Evolutionary conservation across 2,888 invertebrate species (phyloP).

Genomic region (Epistrophella euchroma): DNA sequence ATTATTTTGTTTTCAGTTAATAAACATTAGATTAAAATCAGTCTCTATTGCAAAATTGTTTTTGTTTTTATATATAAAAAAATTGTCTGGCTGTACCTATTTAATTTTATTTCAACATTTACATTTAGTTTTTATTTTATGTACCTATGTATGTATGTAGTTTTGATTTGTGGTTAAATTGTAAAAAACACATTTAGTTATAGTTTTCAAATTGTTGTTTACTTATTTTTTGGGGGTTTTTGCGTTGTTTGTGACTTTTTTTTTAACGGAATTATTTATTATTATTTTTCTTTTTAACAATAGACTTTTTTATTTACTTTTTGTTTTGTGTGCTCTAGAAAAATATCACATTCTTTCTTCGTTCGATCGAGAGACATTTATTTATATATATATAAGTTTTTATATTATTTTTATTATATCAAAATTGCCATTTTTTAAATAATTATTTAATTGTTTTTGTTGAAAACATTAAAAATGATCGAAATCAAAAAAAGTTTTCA

Average conservation of each 20-base stretch:
- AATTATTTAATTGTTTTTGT: slow-evolving; percentile 36
- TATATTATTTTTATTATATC: slow-evolving; percentile 74
- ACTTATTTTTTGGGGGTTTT: slow-evolving; percentile 38
- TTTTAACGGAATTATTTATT: slow-evolving; percentile 57
- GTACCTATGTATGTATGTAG: slow-evolving; percentile 60
- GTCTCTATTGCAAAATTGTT: slow-evolving; percentile 83
- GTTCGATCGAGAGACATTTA: slow-evolving; percentile 84
- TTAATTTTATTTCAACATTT: slow-evolving; percentile 71
- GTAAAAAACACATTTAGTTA: slow-evolving; percentile 74
- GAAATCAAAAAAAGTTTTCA: slow-evolving; percentile 41
- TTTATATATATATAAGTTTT: slow-evolving; percentile 71
- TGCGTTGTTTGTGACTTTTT: slow-evolving; percentile 66
- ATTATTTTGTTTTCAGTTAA: slow-evolving; percentile 66
- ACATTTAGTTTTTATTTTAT: slow-evolving; percentile 56
- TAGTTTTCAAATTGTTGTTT: slow-evolving; percentile 55
- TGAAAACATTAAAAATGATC: slow-evolving; percentile 39
- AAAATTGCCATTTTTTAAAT: slow-evolving; percentile 74
- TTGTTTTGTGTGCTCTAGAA: slow-evolving; percentile 82
- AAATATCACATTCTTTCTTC: slow-evolving; percentile 84
- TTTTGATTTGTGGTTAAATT: slow-evolving; percentile 72
- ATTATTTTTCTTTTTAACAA: slow-evolving; percentile 47
- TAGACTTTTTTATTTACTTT: slow-evolving; percentile 59
- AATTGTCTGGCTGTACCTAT: slow-evolving; percentile 74
- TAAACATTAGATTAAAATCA: slow-evolving; percentile 80
- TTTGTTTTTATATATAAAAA: slow-evolving; percentile 65